phyloP scores from a whole-genome alignment of 2,113 vertebrate species.

The Brachirus orientalis region DNA sequence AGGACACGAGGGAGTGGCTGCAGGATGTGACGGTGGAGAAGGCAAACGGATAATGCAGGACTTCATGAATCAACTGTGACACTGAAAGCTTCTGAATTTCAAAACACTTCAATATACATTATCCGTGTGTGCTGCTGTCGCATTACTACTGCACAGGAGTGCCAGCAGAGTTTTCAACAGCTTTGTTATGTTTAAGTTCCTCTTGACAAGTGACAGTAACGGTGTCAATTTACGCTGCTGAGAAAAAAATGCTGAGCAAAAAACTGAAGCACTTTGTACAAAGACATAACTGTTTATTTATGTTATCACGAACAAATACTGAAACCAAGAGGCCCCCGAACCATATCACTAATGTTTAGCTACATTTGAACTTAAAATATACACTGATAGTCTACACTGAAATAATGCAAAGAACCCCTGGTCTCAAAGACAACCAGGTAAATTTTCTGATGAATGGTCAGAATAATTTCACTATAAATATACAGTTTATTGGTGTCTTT shows the following conservation, averaged over 20 bases:
- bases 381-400: too few species aligned
- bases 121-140: not conserved
- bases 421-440: too few species aligned
- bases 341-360: too few species aligned
- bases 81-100: slow-evolving; percentile 1
- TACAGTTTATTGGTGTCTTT: too few species aligned
- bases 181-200: too few species aligned
- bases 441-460: too few species aligned
- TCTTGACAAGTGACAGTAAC: not conserved
- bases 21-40: not conserved
- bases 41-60: not conserved
- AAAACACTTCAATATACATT: not conserved
- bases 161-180: not conserved
- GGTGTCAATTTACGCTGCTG: slow-evolving; percentile 17
- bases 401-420: too few species aligned
- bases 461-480: too few species aligned
- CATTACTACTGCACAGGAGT: not conserved
- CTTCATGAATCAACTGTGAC: not conserved
- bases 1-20: not conserved
- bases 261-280: slow-evolving; percentile 1
- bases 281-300: slow-evolving; percentile 21
- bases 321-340: too few species aligned
- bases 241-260: slow-evolving; percentile 14
- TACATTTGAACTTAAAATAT: too few species aligned
- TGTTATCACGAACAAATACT: too few species aligned